Percentiles rank a stretch among this genome's conserved stretches.
phyloP scores from a whole-genome alignment of 2,888 invertebrate species.

The Archips xylosteana region DNA sequence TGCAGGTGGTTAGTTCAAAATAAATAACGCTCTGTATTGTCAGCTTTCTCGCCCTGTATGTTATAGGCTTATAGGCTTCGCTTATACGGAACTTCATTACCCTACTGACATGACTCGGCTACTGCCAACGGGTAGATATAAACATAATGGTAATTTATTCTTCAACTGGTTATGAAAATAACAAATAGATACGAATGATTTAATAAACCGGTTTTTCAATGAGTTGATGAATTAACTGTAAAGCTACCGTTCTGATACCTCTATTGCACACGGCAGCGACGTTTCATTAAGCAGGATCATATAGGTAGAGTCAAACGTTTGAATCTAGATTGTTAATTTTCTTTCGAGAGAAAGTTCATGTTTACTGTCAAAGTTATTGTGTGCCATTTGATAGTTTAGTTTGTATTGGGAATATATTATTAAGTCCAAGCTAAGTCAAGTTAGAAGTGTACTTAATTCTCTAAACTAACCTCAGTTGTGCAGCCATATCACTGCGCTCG shows the following conservation, averaged over 20 bases:
- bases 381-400: no score
- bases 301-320: no score
- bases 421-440: no score
- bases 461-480: no score
- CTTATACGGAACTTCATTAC: conserved; percentile 7
- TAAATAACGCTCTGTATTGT: neutral
- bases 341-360: no score
- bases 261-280: neutral
- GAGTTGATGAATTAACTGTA: conserved; percentile 20
- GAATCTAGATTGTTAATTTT: no score
- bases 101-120: conserved; percentile 15
- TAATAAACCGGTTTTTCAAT: conserved; percentile 24
- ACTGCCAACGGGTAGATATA: conserved; percentile 8
- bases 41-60: neutral
- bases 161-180: conserved; percentile 16
- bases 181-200: neutral
- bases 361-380: no score
- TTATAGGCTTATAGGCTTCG: neutral
- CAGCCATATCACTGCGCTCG: no score
- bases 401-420: no score
- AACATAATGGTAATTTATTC: conserved; percentile 19
- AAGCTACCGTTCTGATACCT: neutral
- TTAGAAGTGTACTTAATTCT: no score
- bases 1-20: neutral
- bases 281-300: neutral